Evolutionary conservation across 53 echinoderm and acorn worm genomes (phyloP).

Genomic region (Paracentrotus lividus): DNA sequence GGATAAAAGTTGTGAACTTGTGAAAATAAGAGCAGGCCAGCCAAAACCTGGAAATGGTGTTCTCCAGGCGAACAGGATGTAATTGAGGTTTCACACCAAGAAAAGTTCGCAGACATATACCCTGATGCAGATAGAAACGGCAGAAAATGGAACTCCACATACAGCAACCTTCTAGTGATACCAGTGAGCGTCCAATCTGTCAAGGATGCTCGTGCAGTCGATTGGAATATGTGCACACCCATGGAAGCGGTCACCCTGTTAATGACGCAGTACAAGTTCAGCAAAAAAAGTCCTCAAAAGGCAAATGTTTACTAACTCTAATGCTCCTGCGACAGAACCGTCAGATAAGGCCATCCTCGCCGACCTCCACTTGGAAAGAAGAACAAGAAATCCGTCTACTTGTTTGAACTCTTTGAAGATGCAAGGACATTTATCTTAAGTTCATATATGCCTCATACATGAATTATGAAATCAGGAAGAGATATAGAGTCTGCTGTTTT

Average conservation of each 20-base stretch:
- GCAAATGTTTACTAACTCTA: no score
- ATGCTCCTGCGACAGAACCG: no score
- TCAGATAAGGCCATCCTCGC: not conserved
- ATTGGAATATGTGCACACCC: not conserved
- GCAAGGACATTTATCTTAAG: no score
- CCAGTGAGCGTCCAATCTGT: not conserved
- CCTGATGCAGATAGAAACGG: not conserved
- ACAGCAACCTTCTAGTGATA: not conserved
- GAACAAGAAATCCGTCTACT: slow-evolving; percentile 29
- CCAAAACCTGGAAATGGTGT: slow-evolving; percentile 25
- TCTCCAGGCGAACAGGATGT: not conserved
- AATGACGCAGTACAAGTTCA: not conserved
- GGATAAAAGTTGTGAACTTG: slow-evolving; percentile 87
- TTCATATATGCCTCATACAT: no score
- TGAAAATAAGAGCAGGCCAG: slow-evolving; percentile 81
- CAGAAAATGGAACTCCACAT: not conserved
- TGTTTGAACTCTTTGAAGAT: slow-evolving; percentile 11
- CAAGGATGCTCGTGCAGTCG: not conserved
- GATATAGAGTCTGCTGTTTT: no score
- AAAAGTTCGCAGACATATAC: not conserved
- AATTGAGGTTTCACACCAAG: not conserved
- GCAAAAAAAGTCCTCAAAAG: not conserved
- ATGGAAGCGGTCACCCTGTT: not conserved
- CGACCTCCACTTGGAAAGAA: not conserved
- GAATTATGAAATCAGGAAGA: no score